phyloP scores from a whole-genome alignment of 2,888 invertebrate genomes.

The Diachrysia chrysitis region DNA sequence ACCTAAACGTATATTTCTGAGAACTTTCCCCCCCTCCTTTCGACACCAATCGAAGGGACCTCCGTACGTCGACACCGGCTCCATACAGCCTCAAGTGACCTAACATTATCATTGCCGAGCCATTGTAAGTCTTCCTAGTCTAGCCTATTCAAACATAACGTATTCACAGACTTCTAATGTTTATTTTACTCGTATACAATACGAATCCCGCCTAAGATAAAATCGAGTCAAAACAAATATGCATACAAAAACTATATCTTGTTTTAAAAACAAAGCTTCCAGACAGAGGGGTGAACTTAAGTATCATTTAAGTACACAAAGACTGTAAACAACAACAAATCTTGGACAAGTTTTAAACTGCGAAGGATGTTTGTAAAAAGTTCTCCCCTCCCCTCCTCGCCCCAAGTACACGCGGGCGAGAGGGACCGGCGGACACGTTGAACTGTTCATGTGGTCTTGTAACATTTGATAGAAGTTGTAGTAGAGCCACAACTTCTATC shows the following conservation, averaged over 20 bases:
- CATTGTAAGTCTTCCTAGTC: background rate
- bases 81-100: background rate
- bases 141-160: background rate
- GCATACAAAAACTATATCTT: conserved; percentile 6
- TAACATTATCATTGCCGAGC: background rate
- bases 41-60: background rate
- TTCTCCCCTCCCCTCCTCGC: conserved; percentile 22
- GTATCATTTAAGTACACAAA: conserved; percentile 17
- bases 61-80: background rate
- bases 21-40: background rate
- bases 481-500: too few relatives aligned
- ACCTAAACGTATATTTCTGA: too few relatives aligned
- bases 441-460: too few relatives aligned
- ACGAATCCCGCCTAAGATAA: background rate
- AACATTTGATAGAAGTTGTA: too few relatives aligned
- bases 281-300: conserved; percentile 41
- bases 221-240: background rate
- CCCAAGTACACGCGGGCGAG: conserved; percentile 3
- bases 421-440: background rate
- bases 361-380: conserved; percentile 44
- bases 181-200: background rate
- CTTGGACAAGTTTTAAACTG: conserved; percentile 45
- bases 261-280: conserved; percentile 38
- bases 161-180: conserved; percentile 1
- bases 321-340: conserved; percentile 54